Evolutionary conservation across 1,140 invertebrate species (phyloP).

Genomic region (Agrypnia vestita): DNA sequence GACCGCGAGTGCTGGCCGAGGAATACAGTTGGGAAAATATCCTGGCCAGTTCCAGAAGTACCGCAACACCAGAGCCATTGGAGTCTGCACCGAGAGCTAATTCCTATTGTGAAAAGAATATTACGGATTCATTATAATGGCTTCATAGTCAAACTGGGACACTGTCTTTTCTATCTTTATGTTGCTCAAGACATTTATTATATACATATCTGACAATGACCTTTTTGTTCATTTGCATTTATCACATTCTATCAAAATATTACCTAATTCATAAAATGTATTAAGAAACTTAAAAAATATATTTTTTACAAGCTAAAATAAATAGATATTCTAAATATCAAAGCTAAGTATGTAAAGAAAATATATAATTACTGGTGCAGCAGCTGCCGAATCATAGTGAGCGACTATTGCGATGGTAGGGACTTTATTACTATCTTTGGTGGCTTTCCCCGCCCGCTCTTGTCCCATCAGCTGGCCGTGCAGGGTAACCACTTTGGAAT

Average conservation of each 20-base stretch:
- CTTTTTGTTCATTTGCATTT: too few relatives aligned
- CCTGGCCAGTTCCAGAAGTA: slow-evolving; percentile 90
- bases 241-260: too few relatives aligned
- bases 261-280: too few relatives aligned
- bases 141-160: too few relatives aligned
- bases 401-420: slow-evolving; percentile 93
- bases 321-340: too few relatives aligned
- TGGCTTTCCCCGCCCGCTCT: slow-evolving; percentile 81
- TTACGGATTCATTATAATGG: too few relatives aligned
- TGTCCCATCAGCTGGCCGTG: slow-evolving; percentile 90
- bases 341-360: background rate
- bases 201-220: too few relatives aligned
- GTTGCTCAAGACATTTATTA: too few relatives aligned
- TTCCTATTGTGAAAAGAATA: slow-evolving; percentile 75
- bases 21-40: slow-evolving; percentile 95
- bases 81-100: slow-evolving; percentile 91
- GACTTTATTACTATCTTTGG: slow-evolving; percentile 65
- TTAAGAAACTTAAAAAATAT: too few relatives aligned
- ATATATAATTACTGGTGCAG: slow-evolving; percentile 84
- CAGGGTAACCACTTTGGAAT: slow-evolving; percentile 87
- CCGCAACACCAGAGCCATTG: slow-evolving; percentile 93
- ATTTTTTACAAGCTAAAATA: too few relatives aligned
- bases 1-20: slow-evolving; percentile 84
- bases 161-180: too few relatives aligned
- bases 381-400: slow-evolving; percentile 93